Evolutionary conservation across 1,140 invertebrate genomes (phyloP).

Genomic region (Neodiprion virginianus): DNA sequence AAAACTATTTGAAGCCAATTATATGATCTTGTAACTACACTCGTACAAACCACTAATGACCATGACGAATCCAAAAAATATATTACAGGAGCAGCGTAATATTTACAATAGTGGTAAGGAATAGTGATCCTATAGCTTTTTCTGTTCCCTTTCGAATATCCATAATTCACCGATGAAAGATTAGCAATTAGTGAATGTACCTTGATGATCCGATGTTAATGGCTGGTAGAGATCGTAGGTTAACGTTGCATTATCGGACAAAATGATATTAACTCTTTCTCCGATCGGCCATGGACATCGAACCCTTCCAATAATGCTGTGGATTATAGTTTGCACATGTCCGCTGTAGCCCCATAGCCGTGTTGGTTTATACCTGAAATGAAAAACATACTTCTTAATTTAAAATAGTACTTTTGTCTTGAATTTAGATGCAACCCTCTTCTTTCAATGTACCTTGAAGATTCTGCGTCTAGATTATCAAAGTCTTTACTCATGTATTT

Average conservation of each 20-base stretch:
- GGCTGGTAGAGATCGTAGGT: slow-evolving; percentile 94
- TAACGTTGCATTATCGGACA: slow-evolving; percentile 85
- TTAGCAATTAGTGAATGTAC: neutral
- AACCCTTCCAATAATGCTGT: slow-evolving; percentile 87
- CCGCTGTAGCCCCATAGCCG: slow-evolving; percentile 93
- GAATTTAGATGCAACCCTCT: neutral
- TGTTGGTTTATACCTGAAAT: slow-evolving; percentile 84
- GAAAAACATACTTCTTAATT: slow-evolving; percentile 21
- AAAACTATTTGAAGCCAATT: too few relatives aligned
- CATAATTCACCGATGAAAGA: too few relatives aligned
- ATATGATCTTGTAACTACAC: too few relatives aligned
- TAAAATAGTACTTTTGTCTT: neutral
- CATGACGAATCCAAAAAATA: too few relatives aligned
- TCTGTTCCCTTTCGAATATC: too few relatives aligned
- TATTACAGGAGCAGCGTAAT: too few relatives aligned
- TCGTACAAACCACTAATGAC: too few relatives aligned
- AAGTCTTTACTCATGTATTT: too few relatives aligned
- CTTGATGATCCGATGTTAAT: slow-evolving; percentile 62
- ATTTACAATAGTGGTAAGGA: too few relatives aligned
- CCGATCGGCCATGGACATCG: slow-evolving; percentile 87
- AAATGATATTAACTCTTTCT: slow-evolving; percentile 73
- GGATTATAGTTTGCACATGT: slow-evolving; percentile 90
- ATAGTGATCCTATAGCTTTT: too few relatives aligned
- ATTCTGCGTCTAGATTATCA: too few relatives aligned
- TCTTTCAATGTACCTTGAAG: too few relatives aligned